Conservation (phyloP, 2,888 invertebrate genomes). For the Unio delphinus region DNA sequence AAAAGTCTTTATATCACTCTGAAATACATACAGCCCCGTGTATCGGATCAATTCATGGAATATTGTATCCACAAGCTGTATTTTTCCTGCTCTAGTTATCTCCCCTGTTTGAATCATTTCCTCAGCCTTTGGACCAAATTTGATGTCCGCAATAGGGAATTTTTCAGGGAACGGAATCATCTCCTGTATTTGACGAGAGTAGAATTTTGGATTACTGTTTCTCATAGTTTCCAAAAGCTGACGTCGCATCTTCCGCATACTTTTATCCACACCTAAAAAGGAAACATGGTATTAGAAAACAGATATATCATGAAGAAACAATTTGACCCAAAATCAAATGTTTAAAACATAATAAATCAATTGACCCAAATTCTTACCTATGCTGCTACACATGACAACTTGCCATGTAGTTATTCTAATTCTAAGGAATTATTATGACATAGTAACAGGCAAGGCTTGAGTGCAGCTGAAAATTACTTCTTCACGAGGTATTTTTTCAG, state of each 20-base stretch:
- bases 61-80: constrained; percentile 43
- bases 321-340: no score
- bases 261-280: no score
- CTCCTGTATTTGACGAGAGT: constrained; percentile 40
- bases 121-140: constrained; percentile 37
- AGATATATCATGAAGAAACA: no score
- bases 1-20: background rate
- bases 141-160: constrained; percentile 37
- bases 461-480: no score
- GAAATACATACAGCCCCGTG: constrained; percentile 39
- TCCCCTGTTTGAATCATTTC: constrained; percentile 45
- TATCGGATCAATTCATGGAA: constrained; percentile 45
- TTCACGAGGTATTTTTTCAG: no score
- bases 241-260: constrained; percentile 25
- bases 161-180: constrained; percentile 41
- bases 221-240: constrained; percentile 40
- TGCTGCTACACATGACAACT: no score
- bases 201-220: constrained; percentile 40
- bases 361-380: no score
- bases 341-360: no score
- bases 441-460: no score
- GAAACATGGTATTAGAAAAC: no score
- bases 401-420: no score
- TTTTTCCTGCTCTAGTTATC: constrained; percentile 41
- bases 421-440: no score